phyloP scores from a whole-genome alignment of 2,797 vertebrate species.

The Novumbra hubbsi region DNA sequence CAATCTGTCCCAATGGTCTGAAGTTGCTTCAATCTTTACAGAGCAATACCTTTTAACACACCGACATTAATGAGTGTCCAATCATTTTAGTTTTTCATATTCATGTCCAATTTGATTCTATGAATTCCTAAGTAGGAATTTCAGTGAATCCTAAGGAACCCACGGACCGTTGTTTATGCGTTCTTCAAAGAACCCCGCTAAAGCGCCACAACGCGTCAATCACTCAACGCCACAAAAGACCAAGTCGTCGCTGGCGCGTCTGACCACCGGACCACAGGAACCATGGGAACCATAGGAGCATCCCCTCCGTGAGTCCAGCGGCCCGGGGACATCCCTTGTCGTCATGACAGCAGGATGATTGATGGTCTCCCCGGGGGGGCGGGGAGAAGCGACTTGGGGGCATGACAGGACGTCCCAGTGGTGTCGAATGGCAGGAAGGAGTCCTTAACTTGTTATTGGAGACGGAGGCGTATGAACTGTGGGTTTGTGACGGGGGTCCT shows the following conservation, averaged over 20 bases:
- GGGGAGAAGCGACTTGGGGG: background rate
- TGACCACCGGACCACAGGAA: background rate
- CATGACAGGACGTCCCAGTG: background rate
- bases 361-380: conserved; percentile 24
- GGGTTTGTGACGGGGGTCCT: background rate
- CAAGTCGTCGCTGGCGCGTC: background rate
- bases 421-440: conserved; percentile 28
- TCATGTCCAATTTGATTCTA: background rate
- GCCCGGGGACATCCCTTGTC: conserved; percentile 12
- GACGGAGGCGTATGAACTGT: background rate
- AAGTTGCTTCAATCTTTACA: conserved; percentile 15
- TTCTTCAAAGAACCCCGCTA: background rate
- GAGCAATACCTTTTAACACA: background rate
- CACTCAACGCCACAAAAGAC: background rate
- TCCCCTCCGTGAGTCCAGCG: conserved; percentile 1
- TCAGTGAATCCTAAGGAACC: background rate
- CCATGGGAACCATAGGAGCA: background rate
- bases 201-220: background rate
- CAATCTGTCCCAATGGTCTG: conserved; percentile 11
- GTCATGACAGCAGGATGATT: conserved; percentile 40
- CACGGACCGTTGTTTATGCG: background rate
- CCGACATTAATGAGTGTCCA: background rate
- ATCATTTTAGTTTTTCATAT: background rate
- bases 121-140: background rate
- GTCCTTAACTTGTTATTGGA: background rate